These are phyloP conservation scores for Prunella strophiata DNA, from an alignment of 2,797 vertebrate genomes.

Conservation along the genomic window DNA sequence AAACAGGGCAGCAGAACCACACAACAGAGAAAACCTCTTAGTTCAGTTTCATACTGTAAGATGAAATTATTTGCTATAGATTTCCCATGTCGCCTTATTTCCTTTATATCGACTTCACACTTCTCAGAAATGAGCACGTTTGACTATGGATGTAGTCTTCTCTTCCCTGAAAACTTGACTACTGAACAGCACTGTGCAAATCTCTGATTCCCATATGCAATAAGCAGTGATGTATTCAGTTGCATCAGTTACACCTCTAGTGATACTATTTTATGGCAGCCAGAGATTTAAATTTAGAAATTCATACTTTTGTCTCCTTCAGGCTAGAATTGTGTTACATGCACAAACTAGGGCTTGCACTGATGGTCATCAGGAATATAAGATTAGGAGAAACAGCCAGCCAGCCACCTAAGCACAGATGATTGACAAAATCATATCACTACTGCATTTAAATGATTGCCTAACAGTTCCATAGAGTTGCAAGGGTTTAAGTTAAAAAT, in stretches of 20 bases:
- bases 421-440: not conserved
- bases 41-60: not conserved
- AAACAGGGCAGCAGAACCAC: not conserved
- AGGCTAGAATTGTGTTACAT: not conserved
- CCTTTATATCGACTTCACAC: not conserved
- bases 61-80: not conserved
- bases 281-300: not conserved
- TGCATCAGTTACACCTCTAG: not conserved
- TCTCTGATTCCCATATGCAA: not conserved
- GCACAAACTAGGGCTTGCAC: fast-evolving
- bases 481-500: not conserved
- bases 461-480: not conserved
- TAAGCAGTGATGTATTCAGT: not conserved
- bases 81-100: not conserved
- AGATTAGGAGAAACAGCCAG: not conserved
- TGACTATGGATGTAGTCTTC: not conserved
- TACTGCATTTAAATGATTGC: not conserved
- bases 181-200: not conserved
- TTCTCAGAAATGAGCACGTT: not conserved
- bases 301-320: not conserved
- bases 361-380: not conserved
- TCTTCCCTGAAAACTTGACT: not conserved
- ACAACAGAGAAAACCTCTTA: not conserved
- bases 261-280: not conserved
- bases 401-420: not conserved